A percentile compares a stretch with the other conserved stretches of the same genome.
Evolutionary conservation across 2,113 vertebrate species (phyloP).

Genomic region (Pseudorhombus dupliciocellatus): DNA sequence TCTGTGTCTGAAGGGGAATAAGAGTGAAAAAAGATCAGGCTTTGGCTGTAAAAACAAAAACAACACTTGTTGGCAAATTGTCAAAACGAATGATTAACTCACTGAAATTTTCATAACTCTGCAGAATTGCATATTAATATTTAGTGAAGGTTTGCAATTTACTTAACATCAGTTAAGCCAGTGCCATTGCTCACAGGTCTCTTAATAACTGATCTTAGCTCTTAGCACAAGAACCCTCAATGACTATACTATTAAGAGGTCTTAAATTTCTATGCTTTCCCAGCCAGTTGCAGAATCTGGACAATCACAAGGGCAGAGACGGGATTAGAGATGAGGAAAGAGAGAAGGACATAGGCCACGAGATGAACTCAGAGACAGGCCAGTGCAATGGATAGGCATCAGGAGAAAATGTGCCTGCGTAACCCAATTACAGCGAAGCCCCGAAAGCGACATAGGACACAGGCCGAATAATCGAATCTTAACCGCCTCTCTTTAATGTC

Average conservation of each 20-base stretch:
- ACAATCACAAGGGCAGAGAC: conserved; percentile 10
- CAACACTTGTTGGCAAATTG: background rate
- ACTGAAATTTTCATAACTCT: background rate
- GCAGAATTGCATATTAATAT: background rate
- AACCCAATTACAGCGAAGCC: conserved; percentile 63
- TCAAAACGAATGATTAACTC: background rate
- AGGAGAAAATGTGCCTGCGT: conserved; percentile 67
- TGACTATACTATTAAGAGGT: no score
- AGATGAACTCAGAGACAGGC: conserved; percentile 24
- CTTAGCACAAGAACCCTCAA: no score
- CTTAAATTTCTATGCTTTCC: background rate
- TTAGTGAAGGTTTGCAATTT: background rate
- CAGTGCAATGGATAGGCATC: conserved; percentile 43
- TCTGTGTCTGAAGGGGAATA: conserved; percentile 77
- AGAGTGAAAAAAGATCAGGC: conserved; percentile 16
- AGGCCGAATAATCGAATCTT: conserved; percentile 61
- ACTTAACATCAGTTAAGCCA: background rate
- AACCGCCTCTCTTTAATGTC: conserved; percentile 53
- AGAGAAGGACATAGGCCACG: conserved; percentile 13
- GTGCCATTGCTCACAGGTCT: no score
- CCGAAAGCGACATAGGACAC: conserved; percentile 44
- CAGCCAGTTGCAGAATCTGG: background rate
- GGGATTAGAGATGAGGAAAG: background rate
- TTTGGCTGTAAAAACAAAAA: background rate
- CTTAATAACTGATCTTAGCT: no score